Evolutionary conservation across 2,797 vertebrate species (phyloP).

Genomic region (Sebastes hubbsi): DNA sequence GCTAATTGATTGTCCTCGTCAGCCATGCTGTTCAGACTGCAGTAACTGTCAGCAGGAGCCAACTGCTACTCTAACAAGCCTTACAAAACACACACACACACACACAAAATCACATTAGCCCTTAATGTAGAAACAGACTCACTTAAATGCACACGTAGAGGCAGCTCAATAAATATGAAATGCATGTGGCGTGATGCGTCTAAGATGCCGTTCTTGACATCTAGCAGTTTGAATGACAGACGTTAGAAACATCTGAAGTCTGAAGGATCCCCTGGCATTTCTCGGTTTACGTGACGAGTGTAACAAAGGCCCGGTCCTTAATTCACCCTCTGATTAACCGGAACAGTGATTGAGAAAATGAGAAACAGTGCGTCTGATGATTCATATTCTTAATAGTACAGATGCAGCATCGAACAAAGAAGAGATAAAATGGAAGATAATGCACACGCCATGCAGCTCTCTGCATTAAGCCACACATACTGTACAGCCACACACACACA

Average conservation of each 20-base stretch:
- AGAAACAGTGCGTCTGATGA: not conserved
- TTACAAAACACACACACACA: constrained; percentile 22
- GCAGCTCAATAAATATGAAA: constrained; percentile 1
- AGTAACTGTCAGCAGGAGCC: constrained; percentile 74
- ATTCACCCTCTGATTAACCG: not conserved
- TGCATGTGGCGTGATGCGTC: not conserved
- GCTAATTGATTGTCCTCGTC: constrained; percentile 79
- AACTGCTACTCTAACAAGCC: constrained; percentile 72
- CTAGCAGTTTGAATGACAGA: constrained; percentile 42
- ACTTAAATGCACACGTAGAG: not conserved
- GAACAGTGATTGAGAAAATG: not conserved
- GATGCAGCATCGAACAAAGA: not conserved
- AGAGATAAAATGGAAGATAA: not conserved
- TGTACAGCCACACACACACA: not conserved
- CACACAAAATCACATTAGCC: constrained; percentile 4
- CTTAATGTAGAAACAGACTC: constrained; percentile 12
- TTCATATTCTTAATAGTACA: not conserved
- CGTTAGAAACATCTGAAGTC: constrained; percentile 12
- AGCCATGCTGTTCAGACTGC: constrained; percentile 72
- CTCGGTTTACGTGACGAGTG: not conserved
- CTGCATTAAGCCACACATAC: constrained; percentile 1
- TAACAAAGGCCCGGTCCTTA: not conserved
- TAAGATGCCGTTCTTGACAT: constrained; percentile 25
- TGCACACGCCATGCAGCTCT: not conserved
- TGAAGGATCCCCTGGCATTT: constrained; percentile 24